Conservation (phyloP, 2,113 vertebrate species). For the Mugil cephalus region DNA sequence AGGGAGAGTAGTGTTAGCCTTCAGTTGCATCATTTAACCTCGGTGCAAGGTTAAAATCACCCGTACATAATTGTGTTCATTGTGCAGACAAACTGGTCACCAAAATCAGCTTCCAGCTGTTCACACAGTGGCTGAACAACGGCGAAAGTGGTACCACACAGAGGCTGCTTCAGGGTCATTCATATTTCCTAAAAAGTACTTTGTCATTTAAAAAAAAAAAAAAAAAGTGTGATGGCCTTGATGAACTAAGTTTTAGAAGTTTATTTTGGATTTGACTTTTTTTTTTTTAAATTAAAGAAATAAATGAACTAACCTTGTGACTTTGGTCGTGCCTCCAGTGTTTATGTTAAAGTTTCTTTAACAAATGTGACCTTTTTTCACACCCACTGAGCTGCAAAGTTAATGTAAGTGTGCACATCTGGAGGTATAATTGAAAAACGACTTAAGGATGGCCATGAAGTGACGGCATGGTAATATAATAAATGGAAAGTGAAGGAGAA, state of each 20-base stretch:
- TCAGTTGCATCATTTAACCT: conserved; percentile 20
- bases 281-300: conserved; percentile 35
- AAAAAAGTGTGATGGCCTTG: background rate
- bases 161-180: background rate
- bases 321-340: conserved; percentile 36
- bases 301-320: conserved; percentile 45
- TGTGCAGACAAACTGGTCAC: conserved; percentile 1
- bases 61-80: background rate
- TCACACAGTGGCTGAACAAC: background rate
- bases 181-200: background rate
- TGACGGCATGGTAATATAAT: conserved; percentile 39
- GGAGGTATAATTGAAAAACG: conserved; percentile 72
- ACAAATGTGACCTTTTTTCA: conserved; percentile 46
- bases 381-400: conserved; percentile 51
- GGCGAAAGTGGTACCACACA: no score
- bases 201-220: no score
- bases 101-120: background rate
- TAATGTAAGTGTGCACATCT: conserved; percentile 63
- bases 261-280: background rate
- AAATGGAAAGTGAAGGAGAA: conserved; percentile 16
- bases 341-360: conserved; percentile 33
- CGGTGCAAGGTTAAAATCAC: conserved; percentile 27
- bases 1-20: background rate
- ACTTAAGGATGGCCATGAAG: conserved; percentile 30
- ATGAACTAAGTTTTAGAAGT: background rate